Evolutionary conservation across 2,113 vertebrate species (phyloP).

Genomic region (Aptenodytes forsteri): DNA sequence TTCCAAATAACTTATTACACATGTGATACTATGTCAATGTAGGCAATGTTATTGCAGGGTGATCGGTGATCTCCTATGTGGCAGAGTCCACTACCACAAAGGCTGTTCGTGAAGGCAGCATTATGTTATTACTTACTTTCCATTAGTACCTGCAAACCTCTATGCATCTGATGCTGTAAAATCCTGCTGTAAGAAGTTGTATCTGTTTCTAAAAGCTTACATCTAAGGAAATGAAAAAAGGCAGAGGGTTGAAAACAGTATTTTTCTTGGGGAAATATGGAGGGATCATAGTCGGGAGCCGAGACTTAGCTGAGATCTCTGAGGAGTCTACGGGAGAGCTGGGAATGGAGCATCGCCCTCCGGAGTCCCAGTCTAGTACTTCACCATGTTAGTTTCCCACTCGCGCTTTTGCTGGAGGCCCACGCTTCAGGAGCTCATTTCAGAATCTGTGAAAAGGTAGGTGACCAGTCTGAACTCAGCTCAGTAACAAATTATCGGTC

Average conservation of each 20-base stretch:
- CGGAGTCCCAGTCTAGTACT: not conserved
- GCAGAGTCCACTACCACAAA: not conserved
- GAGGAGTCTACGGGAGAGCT: not conserved
- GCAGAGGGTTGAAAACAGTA: not conserved
- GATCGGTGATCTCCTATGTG: not conserved
- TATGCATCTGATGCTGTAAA: not conserved
- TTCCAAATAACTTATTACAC: not conserved
- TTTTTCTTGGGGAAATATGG: not conserved
- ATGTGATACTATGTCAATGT: not conserved
- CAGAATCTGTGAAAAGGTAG: not conserved
- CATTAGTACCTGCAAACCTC: not conserved
- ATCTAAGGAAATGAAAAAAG: not conserved
- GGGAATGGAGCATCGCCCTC: fast-evolving
- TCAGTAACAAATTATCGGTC: not conserved
- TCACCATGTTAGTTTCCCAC: not conserved
- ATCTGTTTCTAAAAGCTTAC: not conserved
- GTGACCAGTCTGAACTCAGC: not conserved
- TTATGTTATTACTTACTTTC: not conserved
- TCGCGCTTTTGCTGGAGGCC: fast-evolving
- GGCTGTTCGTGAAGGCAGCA: not conserved
- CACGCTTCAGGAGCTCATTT: not conserved
- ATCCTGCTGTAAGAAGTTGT: not conserved
- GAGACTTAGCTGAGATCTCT: not conserved
- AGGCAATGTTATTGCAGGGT: not conserved
- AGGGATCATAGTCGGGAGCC: not conserved